Base-by-base conservation (phyloP, 2,888 invertebrate genomes). In the Brachynemurus nebulosus region DNA sequence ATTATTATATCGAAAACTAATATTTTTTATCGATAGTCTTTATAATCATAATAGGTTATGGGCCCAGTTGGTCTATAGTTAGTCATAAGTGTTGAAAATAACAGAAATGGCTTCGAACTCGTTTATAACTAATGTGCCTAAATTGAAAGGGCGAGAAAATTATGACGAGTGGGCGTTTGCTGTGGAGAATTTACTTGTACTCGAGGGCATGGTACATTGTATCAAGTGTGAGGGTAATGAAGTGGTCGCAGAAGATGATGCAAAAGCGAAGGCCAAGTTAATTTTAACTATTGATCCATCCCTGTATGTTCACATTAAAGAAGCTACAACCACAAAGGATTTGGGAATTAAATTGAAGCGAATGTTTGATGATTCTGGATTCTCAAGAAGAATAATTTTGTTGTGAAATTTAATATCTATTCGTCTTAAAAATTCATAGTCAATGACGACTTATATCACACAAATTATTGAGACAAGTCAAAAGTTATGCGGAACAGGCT, bases 401-500 rank as follows among this genome's bases (percentile, higher is more conserved):
- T 9, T 23, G 9, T 9, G 23, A 6, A 6, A 9, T 23, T 23
- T 23, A 23, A 23, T 23, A 6, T 53, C 50, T 2, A 48, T 50
- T 2, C 19, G 53, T n/a, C 34, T 52, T 9, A 56, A 58, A 39
- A 53, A 53, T 43, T 52, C 49, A 44, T 50, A 50, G 17, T 50
- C 50, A 2, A 57, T 57, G 53, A 48, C 41, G 8, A 9, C 14
- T 1, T 59, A 58, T 38, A 54, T 59, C 1, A 58, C 51, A 39
- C 55, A 23, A 23, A 9, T 23, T 23, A 9, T 23, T 6, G 23
- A 23, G 6, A 23, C 23, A 23, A 9, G 7, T 7, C 23, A 23
- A 9, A 23, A 9, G 9, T 23, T 23, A 23, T 7, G 9, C 6
- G 23, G 9, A 7, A 23, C 23, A 23, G 23, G 23, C 23, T 23